Conservation (phyloP, 2,888 invertebrate genomes). For the Incurvaria masculella region DNA sequence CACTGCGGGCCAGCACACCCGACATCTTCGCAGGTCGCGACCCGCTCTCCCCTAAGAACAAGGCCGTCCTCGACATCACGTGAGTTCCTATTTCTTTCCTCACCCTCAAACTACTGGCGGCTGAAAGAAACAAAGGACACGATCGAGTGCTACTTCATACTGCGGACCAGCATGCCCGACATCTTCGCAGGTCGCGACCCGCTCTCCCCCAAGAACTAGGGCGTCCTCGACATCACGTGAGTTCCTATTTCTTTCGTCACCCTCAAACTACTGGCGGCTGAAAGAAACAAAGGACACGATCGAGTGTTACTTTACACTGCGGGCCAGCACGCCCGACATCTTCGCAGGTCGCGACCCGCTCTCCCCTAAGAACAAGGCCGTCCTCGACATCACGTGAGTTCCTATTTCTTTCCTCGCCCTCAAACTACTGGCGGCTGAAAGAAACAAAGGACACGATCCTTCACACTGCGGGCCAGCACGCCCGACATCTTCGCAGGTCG, state of each 20-base stretch:
- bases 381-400: conserved; percentile 43
- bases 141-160: conserved; percentile 54
- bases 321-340: conserved; percentile 36
- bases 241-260: too few species aligned
- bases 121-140: conserved; percentile 48
- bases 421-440: conserved; percentile 49
- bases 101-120: conserved; percentile 53
- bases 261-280: conserved; percentile 49
- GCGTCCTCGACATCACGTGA: conserved; percentile 59
- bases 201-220: conserved; percentile 44
- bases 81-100: too few species aligned
- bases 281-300: conserved; percentile 44
- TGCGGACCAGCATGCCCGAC: conserved; percentile 55
- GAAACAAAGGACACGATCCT: conserved; percentile 50
- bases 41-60: conserved; percentile 47
- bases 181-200: conserved; percentile 60
- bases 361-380: conserved; percentile 26
- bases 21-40: conserved; percentile 60
- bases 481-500: conserved; percentile 60
- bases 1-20: conserved; percentile 54
- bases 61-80: conserved; percentile 56
- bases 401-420: conserved; percentile 62
- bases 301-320: conserved; percentile 33
- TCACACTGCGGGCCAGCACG: conserved; percentile 55
- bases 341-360: conserved; percentile 38